Conservation (phyloP, 2,797 vertebrate genomes). For the Selene dorsalis region DNA sequence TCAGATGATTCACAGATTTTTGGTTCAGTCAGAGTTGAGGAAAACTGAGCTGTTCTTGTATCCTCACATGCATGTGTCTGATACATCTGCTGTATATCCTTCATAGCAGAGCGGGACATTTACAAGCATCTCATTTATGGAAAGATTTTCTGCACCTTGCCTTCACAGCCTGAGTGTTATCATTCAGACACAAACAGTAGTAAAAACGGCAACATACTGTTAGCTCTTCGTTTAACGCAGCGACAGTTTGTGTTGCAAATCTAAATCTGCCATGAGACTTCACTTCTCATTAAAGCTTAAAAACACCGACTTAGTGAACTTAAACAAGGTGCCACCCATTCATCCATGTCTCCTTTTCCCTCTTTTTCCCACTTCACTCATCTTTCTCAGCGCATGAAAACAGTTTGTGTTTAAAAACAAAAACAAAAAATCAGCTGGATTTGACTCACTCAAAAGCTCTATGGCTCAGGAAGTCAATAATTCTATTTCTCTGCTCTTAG, state of each 20-base stretch:
- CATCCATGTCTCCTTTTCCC: slow-evolving; percentile 17
- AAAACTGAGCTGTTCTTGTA: slow-evolving; percentile 35
- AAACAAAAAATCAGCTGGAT: neutral
- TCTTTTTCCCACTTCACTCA: slow-evolving; percentile 15
- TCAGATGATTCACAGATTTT: slow-evolving; percentile 46
- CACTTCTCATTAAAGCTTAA: slow-evolving; percentile 40
- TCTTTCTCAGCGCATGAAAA: slow-evolving; percentile 49
- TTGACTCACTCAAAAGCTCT: slow-evolving; percentile 59
- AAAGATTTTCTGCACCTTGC: slow-evolving; percentile 33
- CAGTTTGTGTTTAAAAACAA: slow-evolving; percentile 1
- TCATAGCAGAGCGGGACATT: slow-evolving; percentile 38
- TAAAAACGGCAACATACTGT: slow-evolving; percentile 15
- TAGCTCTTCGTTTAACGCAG: slow-evolving; percentile 14
- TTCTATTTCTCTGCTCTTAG: slow-evolving; percentile 51
- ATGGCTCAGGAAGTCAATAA: slow-evolving; percentile 47
- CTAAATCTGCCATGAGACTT: slow-evolving; percentile 26
- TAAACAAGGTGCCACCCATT: slow-evolving; percentile 26
- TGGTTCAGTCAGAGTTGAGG: slow-evolving; percentile 14
- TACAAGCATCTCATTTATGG: slow-evolving; percentile 51
- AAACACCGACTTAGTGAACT: slow-evolving; percentile 55
- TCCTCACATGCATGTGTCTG: slow-evolving; percentile 31
- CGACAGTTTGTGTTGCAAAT: slow-evolving; percentile 16
- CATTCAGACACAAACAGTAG: slow-evolving; percentile 36
- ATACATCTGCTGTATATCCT: slow-evolving; percentile 50
- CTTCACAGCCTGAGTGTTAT: slow-evolving; percentile 28